These are phyloP conservation scores for Trichopoda pennipes DNA, from an alignment of 2,888 invertebrate species.

Conservation along the genomic window DNA sequence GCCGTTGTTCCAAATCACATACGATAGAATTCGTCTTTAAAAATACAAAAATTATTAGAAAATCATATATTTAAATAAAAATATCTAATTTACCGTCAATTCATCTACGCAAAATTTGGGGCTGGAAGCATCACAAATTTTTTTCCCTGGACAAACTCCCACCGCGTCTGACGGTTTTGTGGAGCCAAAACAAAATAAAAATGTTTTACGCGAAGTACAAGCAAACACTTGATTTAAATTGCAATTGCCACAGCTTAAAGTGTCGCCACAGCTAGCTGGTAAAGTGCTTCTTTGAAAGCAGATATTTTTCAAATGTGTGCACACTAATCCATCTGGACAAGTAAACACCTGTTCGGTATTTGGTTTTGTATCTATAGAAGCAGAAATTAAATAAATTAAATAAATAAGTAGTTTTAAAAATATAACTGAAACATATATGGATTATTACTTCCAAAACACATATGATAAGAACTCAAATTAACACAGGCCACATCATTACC, in stretches of 20 bases:
- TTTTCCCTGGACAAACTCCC: conserved; percentile 74
- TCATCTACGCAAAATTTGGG: conserved; percentile 72
- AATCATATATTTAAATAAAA: not conserved
- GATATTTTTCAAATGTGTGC: conserved; percentile 74
- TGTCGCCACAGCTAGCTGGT: conserved; percentile 77
- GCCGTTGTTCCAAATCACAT: conserved; percentile 57
- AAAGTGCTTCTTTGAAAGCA: conserved; percentile 76
- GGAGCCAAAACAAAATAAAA: conserved; percentile 77
- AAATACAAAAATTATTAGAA: conserved; percentile 6
- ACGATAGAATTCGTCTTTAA: conserved; percentile 56
- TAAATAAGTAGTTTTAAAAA: not conserved
- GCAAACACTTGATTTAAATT: conserved; percentile 75
- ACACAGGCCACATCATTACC: conserved; percentile 75
- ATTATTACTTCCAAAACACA: conserved; percentile 74
- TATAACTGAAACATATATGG: not conserved
- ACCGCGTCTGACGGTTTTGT: conserved; percentile 70
- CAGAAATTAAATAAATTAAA: not conserved
- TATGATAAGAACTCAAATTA: conserved; percentile 75
- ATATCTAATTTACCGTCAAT: conserved; percentile 48
- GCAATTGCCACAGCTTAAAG: conserved; percentile 75
- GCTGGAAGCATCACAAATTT: conserved; percentile 74
- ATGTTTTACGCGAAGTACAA: conserved; percentile 75
- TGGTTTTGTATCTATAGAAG: conserved; percentile 67
- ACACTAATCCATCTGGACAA: conserved; percentile 76
- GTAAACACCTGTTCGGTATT: conserved; percentile 72